Evolutionary conservation across 2,797 vertebrate species (phyloP).

Genomic region (Amblyopsis hoosieri): DNA sequence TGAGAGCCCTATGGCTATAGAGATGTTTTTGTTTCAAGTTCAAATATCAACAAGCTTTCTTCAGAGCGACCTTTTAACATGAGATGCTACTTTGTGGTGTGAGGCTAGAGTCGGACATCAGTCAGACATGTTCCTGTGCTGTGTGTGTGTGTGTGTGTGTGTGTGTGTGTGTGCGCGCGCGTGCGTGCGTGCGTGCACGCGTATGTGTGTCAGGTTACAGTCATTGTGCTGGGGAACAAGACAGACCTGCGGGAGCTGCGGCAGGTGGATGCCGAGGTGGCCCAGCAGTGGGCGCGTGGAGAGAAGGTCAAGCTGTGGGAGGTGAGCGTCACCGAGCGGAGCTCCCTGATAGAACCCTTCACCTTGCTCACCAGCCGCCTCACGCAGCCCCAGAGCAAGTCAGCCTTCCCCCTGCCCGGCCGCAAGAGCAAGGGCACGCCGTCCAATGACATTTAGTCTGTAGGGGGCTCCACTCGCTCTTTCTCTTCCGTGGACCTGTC

Average conservation of each 20-base stretch:
- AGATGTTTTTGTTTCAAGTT: no score
- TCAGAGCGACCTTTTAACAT: no score
- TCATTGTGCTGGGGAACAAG: constrained; percentile 94
- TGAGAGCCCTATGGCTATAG: no score
- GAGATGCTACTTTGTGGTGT: no score
- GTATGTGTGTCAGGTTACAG: constrained; percentile 78
- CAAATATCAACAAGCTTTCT: no score
- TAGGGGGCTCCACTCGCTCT: not conserved
- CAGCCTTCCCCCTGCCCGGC: constrained; percentile 90
- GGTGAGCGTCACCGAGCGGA: constrained; percentile 88
- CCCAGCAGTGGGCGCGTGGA: constrained; percentile 89
- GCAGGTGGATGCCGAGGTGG: constrained; percentile 88
- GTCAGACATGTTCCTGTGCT: not conserved
- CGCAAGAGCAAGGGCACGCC: constrained; percentile 90
- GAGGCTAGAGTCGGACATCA: no score
- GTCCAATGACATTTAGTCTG: constrained; percentile 80
- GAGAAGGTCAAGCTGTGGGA: constrained; percentile 97
- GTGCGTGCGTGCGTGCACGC: not conserved
- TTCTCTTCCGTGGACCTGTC: no score
- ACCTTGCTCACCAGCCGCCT: constrained; percentile 91
- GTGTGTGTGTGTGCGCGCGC: not conserved
- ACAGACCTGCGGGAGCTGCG: constrained; percentile 86
- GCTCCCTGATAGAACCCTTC: constrained; percentile 91
- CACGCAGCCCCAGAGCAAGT: constrained; percentile 94
- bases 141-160: not conserved